Conservation (phyloP, 1,140 invertebrate species). For the Laupala kohalensis region DNA sequence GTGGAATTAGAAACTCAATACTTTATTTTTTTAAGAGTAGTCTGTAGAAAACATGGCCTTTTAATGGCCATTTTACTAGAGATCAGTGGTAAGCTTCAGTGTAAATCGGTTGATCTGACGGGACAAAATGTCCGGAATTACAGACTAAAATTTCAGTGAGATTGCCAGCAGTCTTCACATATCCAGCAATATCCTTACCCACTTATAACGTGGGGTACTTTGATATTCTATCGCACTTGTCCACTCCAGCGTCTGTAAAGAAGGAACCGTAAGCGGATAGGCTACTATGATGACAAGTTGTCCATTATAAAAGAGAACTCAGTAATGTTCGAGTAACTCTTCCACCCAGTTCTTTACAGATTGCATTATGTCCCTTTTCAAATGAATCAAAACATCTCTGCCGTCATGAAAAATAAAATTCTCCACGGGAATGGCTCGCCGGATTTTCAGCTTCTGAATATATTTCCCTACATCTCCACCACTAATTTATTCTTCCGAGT, state of each 20-base stretch:
- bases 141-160: constrained; percentile 67
- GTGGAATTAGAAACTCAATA: no score
- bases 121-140: constrained; percentile 74
- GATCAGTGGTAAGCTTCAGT: no score
- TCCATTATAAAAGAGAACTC: constrained; percentile 64
- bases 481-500: constrained; percentile 29
- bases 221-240: constrained; percentile 43
- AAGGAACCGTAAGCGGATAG: constrained; percentile 62
- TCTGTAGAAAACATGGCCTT: no score
- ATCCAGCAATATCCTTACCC: constrained; percentile 62
- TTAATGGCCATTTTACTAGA: no score
- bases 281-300: constrained; percentile 76
- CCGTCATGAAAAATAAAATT: constrained; percentile 49
- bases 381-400: constrained; percentile 22
- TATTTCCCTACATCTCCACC: constrained; percentile 33
- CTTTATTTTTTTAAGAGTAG: no score
- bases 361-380: constrained; percentile 70
- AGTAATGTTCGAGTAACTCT: constrained; percentile 51
- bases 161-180: constrained; percentile 54
- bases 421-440: constrained; percentile 70
- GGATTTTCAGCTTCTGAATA: constrained; percentile 41
- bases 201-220: constrained; percentile 2
- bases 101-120: constrained; percentile 72
- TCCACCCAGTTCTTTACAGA: constrained; percentile 62
- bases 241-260: constrained; percentile 51